phyloP scores from a whole-genome alignment of 2,113 vertebrate genomes.

The Mystacornis crossleyi region DNA sequence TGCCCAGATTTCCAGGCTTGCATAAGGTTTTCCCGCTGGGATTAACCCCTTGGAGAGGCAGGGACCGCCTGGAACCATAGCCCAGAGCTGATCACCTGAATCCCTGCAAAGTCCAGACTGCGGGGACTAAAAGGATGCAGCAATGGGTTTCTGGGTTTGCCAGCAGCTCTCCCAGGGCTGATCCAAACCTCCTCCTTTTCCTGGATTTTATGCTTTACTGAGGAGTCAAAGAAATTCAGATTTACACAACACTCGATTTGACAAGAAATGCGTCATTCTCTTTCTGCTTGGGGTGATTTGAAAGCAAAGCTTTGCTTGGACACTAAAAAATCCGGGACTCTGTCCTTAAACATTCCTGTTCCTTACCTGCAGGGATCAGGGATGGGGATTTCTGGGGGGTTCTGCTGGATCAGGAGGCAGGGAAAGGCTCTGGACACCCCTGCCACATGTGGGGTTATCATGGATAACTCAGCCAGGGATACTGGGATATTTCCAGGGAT shows the following conservation, averaged over 20 bases:
- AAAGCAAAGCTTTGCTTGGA: background rate
- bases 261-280: background rate
- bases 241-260: background rate
- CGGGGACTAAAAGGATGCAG: background rate
- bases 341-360: background rate
- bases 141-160: background rate
- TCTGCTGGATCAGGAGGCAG: background rate
- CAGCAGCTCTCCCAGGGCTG: background rate
- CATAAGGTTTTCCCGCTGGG: background rate
- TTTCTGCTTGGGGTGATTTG: background rate
- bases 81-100: background rate
- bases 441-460: fast-evolving
- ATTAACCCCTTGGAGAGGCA: background rate
- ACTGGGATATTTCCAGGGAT: background rate
- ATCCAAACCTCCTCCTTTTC: background rate
- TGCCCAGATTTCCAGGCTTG: background rate
- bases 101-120: background rate
- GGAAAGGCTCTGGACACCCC: background rate
- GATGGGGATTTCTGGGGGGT: background rate
- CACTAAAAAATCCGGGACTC: background rate
- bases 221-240: background rate
- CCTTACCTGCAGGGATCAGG: background rate
- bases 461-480: background rate
- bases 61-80: background rate
- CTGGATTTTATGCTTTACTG: background rate